These are phyloP conservation scores for Cephus pygmeus DNA, from an alignment of 2,888 invertebrate genomes.

Conservation along the genomic window DNA sequence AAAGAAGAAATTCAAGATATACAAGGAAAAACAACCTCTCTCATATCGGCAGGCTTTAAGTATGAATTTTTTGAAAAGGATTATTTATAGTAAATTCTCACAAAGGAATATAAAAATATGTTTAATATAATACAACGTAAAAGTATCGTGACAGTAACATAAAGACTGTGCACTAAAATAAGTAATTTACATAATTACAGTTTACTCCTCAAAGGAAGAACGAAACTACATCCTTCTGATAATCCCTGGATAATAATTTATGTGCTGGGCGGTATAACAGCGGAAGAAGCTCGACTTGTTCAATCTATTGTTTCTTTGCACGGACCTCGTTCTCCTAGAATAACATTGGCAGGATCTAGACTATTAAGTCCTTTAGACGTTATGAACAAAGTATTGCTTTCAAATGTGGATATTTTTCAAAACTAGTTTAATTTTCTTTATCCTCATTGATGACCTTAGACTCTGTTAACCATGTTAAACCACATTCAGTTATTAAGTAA, in stretches of 20 bases:
- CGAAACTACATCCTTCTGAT: conserved; percentile 72
- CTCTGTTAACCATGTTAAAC: conserved; percentile 31
- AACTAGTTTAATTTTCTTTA: not conserved
- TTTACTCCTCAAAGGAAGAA: conserved; percentile 69
- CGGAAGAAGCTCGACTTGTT: conserved; percentile 72
- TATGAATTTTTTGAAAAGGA: conserved; percentile 54
- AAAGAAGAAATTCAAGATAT: conserved; percentile 73
- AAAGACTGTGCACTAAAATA: not conserved
- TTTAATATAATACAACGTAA: not conserved
- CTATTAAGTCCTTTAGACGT: conserved; percentile 56
- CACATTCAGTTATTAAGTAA: conserved; percentile 28
- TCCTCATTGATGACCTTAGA: conserved; percentile 9
- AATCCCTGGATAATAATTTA: conserved; percentile 74
- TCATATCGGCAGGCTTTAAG: conserved; percentile 76
- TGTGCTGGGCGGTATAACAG: conserved; percentile 76
- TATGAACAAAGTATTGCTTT: conserved; percentile 52
- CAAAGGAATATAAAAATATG: not conserved
- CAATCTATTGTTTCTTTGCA: conserved; percentile 51
- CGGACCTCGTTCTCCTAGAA: conserved; percentile 32
- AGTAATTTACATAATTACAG: conserved; percentile 68
- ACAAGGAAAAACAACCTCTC: conserved; percentile 69
- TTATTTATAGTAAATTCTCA: conserved; percentile 6
- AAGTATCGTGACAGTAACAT: not conserved
- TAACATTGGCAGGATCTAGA: conserved; percentile 58
- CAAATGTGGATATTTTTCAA: conserved; percentile 36